Evolutionary conservation across 2,113 vertebrate genomes (phyloP).

Genomic region (Porphyrio hochstetteri): DNA sequence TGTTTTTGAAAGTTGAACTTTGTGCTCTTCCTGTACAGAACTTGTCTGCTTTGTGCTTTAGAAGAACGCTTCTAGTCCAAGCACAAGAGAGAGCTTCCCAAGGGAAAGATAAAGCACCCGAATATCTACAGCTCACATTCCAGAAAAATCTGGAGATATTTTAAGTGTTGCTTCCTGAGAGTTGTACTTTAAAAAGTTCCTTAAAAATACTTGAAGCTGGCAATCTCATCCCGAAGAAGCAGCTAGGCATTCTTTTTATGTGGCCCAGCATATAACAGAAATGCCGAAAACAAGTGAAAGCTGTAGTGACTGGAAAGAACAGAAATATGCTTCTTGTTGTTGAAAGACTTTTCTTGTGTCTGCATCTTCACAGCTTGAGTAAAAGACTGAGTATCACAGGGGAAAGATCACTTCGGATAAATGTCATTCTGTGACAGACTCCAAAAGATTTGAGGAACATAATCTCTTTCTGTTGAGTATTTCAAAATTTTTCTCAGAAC

Average conservation of each 20-base stretch:
- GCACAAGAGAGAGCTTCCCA: constrained; percentile 9
- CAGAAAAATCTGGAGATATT: constrained; percentile 9
- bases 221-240: not conserved
- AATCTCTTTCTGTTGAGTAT: not conserved
- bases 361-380: not conserved
- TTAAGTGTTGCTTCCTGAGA: not conserved
- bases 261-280: not conserved
- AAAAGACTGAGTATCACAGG: not conserved
- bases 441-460: not conserved
- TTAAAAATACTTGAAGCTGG: not conserved
- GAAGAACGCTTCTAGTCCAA: not conserved
- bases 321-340: not conserved
- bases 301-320: not conserved
- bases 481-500: constrained; percentile 4
- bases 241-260: not conserved
- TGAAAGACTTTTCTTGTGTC: not conserved
- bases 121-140: not conserved
- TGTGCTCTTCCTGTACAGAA: not conserved
- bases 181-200: not conserved
- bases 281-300: not conserved
- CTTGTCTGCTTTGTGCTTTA: not conserved
- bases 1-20: not conserved
- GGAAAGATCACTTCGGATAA: not conserved
- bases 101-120: constrained; percentile 6
- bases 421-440: not conserved